phyloP scores from a whole-genome alignment of 2,888 invertebrate species.

The Synergus japonicus region DNA sequence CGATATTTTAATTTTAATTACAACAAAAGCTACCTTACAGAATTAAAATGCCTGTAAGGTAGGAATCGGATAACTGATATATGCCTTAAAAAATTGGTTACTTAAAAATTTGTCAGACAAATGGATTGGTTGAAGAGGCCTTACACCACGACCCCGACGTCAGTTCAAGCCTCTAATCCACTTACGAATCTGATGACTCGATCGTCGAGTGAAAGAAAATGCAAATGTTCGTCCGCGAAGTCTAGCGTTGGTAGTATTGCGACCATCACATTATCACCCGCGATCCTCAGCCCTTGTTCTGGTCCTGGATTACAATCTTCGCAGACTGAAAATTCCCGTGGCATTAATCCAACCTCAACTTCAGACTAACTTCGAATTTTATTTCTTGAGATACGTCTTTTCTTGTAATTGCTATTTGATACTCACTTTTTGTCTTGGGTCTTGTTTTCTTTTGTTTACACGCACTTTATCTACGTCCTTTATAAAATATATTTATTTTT shows the following conservation, averaged over 20 bases:
- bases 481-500: conserved; percentile 2
- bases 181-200: conserved; percentile 46
- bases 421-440: not conserved
- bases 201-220: conserved; percentile 45
- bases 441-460: not conserved
- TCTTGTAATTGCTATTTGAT: conserved; percentile 26
- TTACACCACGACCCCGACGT: conserved; percentile 56
- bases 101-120: conserved; percentile 54
- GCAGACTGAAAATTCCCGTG: conserved; percentile 8
- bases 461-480: not conserved
- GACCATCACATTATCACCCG: conserved; percentile 43
- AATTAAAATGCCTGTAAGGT: too few relatives aligned
- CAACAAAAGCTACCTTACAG: too few relatives aligned
- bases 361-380: conserved; percentile 3
- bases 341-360: conserved; percentile 7
- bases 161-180: conserved; percentile 44
- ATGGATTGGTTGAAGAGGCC: conserved; percentile 65
- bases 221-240: conserved; percentile 53
- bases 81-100: not conserved
- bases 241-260: conserved; percentile 53
- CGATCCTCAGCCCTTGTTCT: conserved; percentile 33
- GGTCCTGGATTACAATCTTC: conserved; percentile 16
- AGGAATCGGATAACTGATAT: not conserved
- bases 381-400: not conserved
- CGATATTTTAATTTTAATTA: too few relatives aligned